Percentiles rank a stretch among this genome's conserved stretches.
phyloP scores from a whole-genome alignment of 2,888 invertebrate species.

The Ptychoptera albimana region DNA sequence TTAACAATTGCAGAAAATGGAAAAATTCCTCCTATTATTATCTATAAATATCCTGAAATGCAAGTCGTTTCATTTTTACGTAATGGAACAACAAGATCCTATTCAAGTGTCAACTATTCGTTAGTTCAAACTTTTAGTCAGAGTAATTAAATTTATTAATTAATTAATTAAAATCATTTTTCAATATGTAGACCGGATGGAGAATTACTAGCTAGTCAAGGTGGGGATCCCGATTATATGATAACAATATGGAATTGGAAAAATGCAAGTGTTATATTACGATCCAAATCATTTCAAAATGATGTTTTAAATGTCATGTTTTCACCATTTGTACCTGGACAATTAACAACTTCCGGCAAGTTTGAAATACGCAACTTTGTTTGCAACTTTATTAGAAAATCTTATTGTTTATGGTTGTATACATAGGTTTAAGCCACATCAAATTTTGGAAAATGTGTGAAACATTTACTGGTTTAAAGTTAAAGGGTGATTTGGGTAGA shows the following conservation, averaged over 20 bases:
- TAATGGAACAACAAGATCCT: constrained; percentile 58
- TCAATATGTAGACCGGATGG: constrained; percentile 50
- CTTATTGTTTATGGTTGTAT: too few relatives aligned
- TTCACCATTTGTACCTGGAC: constrained; percentile 62
- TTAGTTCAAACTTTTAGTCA: too few relatives aligned
- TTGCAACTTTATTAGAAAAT: constrained; percentile 1
- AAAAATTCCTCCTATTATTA: constrained; percentile 51
- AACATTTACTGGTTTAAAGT: constrained; percentile 81
- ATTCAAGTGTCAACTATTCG: constrained; percentile 50
- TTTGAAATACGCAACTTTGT: constrained; percentile 1
- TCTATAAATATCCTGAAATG: constrained; percentile 73
- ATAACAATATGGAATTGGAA: constrained; percentile 85
- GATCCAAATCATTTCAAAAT: constrained; percentile 69
- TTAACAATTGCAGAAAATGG: constrained; percentile 80
- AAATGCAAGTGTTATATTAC: constrained; percentile 52
- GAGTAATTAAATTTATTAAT: too few relatives aligned
- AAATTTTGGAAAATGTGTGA: constrained; percentile 89
- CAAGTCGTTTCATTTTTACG: constrained; percentile 55
- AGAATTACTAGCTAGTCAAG: constrained; percentile 48
- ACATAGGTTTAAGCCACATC: constrained; percentile 51
- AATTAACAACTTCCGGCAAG: constrained; percentile 59
- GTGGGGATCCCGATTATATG: constrained; percentile 72
- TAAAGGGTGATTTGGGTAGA: constrained; percentile 74
- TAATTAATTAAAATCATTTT: constrained; percentile 15
- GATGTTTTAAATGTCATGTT: constrained; percentile 67